Base-by-base conservation (phyloP, 2,888 invertebrate species). In the Caenorhabditis becei region DNA sequence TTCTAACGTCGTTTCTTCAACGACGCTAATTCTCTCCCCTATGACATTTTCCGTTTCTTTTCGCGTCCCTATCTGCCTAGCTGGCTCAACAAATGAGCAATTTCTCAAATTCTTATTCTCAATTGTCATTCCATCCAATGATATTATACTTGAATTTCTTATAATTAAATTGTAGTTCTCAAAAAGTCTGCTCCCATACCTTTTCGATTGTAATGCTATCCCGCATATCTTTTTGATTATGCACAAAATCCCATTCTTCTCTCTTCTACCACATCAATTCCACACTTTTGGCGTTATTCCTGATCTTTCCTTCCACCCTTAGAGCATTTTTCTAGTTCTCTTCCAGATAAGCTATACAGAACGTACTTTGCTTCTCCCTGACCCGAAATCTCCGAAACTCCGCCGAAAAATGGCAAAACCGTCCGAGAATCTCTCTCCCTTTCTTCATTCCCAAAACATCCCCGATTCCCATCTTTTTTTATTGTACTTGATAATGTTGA, bases 1-100 rank as follows among this genome's bases (percentile, higher is more conserved):
- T 49, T 28, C 61, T 28, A 26, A 62, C 35, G 24, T 62, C 28
- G 47, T 62, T 62, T 18, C 28, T 10, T 8, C 11, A 26, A 47
- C 59, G 47, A 47, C 47, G 18, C 20, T 47, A 47, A 47, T 47
- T 47, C 11, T 47, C 11, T 18, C 14, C 14, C 10, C 14, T 47
- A 18, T 4, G 24, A 2, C 5, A 10, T 16, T 4, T 41, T 59
- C 41, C 5, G 1, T n/a, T 61, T 10, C 24, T n/a, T 61, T 44
- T 44, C 16, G 23, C 1, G 24, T 11, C n/a, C 35, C 18, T 23
- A 23, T 61, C 26, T 20, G 23, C 18, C 1, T 32, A 3, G 7
- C 10, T 26, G 26, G 49, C 70, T 53, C 70, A 70, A 69, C 14
- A 59, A 58, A 44, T 69, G 65, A 66, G 54, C 65, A 24, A 16